Conservation (phyloP, 2,113 vertebrate genomes). For the Aptenodytes forsteri region DNA sequence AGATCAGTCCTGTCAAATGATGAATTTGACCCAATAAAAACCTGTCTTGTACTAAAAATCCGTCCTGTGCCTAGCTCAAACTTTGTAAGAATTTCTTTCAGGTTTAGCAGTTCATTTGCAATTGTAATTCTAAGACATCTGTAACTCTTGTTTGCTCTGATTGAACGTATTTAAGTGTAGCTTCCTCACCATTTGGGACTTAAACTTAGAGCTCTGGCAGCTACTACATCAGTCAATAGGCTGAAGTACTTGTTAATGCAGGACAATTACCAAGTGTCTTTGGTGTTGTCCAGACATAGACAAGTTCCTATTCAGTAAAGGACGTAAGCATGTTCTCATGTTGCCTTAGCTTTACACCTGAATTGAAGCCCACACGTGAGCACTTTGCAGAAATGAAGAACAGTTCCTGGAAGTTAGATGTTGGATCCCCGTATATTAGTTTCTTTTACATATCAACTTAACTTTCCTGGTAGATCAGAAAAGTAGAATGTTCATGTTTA, state of each 20-base stretch:
- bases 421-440: background rate
- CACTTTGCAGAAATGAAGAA: background rate
- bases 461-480: background rate
- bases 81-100: background rate
- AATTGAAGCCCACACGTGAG: background rate
- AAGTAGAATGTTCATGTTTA: background rate
- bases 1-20: background rate
- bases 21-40: background rate
- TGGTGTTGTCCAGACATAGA: background rate
- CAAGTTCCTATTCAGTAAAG: background rate
- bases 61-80: background rate
- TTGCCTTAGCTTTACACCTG: background rate
- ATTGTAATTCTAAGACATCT: background rate
- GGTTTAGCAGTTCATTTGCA: background rate
- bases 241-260: background rate
- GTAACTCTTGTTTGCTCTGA: background rate
- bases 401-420: background rate
- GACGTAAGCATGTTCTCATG: fast-evolving
- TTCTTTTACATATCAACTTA: background rate
- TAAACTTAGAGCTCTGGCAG: background rate
- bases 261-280: background rate
- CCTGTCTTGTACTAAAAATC: background rate
- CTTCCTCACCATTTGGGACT: background rate
- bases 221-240: background rate
- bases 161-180: background rate